Conservation (phyloP, 2,888 invertebrate species). For the Crematogaster levior region DNA sequence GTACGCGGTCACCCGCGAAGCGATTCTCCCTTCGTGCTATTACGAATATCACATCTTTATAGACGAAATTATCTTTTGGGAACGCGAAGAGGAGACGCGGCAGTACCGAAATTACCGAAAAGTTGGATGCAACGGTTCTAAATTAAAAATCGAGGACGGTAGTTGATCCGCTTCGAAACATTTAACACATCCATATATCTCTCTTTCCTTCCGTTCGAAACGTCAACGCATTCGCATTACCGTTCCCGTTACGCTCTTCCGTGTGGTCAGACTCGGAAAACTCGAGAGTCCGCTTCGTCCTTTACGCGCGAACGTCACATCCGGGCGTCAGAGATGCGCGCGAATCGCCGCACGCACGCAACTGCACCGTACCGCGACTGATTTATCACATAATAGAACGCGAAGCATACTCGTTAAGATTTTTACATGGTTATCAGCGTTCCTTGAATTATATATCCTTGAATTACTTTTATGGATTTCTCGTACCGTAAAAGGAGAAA, state of each 20-base stretch:
- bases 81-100: background rate
- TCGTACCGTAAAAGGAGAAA: background rate
- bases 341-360: slow-evolving; percentile 41
- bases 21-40: slow-evolving; percentile 5
- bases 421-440: background rate
- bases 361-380: slow-evolving; percentile 38
- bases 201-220: slow-evolving; percentile 9
- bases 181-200: background rate
- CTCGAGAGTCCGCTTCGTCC: slow-evolving; percentile 44
- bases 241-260: slow-evolving; percentile 52
- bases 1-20: slow-evolving; percentile 73
- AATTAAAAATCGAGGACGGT: background rate
- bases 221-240: slow-evolving; percentile 37
- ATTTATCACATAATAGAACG: slow-evolving; percentile 35
- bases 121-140: background rate
- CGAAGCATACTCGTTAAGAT: slow-evolving; percentile 4
- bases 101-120: background rate
- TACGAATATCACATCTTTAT: slow-evolving; percentile 10
- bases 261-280: slow-evolving; percentile 43
- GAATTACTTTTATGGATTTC: slow-evolving; percentile 27
- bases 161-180: background rate
- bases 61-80: background rate
- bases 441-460: background rate
- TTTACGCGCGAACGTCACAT: slow-evolving; percentile 53
- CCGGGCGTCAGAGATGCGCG: slow-evolving; percentile 49